Conservation (phyloP, 1,140 invertebrate genomes). For the fruit fly (Drosophila melanogaster) region DNA sequence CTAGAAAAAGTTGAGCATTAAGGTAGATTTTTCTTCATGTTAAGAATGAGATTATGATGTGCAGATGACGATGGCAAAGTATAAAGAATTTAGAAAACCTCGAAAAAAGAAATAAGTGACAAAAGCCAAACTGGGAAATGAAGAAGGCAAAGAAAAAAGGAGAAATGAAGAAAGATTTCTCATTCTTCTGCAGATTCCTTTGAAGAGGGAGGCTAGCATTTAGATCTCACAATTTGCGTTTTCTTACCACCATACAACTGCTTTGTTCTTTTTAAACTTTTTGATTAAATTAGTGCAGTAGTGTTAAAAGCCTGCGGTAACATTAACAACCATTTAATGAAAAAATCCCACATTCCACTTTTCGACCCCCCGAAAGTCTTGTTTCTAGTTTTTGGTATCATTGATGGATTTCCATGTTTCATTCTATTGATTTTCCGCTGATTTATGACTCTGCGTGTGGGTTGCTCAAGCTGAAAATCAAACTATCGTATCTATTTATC, state of each 20-base stretch:
- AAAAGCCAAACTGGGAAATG: conserved; percentile 44
- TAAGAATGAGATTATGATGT: conserved; percentile 32
- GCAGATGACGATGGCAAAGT: conserved; percentile 22
- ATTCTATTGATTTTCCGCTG: conserved; percentile 38
- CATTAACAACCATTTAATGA: too few relatives aligned
- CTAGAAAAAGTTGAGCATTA: background rate
- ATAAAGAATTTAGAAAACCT: conserved; percentile 16
- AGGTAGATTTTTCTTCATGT: conserved; percentile 15
- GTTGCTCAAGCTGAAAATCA: conserved; percentile 7
- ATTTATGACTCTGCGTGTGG: conserved; percentile 39
- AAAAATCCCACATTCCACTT: background rate
- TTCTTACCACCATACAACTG: conserved; percentile 4
- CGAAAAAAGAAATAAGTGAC: conserved; percentile 50
- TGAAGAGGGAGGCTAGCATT: conserved; percentile 37
- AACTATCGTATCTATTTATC: conserved; percentile 20
- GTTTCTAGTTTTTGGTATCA: conserved; percentile 12
- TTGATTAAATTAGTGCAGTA: too few relatives aligned
- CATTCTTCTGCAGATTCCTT: conserved; percentile 32
- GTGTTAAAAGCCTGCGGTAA: too few relatives aligned
- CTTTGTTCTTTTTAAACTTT: too few relatives aligned
- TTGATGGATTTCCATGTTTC: conserved; percentile 25
- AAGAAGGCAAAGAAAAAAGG: conserved; percentile 22
- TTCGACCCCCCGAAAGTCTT: conserved; percentile 1
- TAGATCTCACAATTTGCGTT: conserved; percentile 23
- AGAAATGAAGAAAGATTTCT: conserved; percentile 19